Evolutionary conservation across 2,113 vertebrate genomes (phyloP).

Genomic region (Corythaeola cristata): DNA sequence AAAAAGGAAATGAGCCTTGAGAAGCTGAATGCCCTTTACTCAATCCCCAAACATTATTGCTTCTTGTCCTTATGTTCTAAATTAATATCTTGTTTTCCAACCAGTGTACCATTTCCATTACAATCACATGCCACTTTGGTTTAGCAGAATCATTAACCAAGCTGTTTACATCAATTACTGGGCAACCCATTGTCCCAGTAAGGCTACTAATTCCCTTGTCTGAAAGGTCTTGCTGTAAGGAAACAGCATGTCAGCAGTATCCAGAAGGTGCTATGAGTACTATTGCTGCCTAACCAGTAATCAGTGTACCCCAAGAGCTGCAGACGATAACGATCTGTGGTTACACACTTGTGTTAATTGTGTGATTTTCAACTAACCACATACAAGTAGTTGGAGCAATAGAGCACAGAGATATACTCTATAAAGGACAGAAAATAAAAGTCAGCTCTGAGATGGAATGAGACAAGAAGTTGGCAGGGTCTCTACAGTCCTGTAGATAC

Average conservation of each 20-base stretch:
- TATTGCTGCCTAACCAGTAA: background rate
- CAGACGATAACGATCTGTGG: background rate
- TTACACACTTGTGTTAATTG: background rate
- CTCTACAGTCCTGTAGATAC: background rate
- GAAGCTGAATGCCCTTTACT: conserved; percentile 52
- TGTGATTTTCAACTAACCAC: background rate
- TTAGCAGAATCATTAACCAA: conserved; percentile 45
- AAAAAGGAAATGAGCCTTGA: conserved; percentile 67
- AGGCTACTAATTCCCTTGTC: background rate
- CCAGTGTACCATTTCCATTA: conserved; percentile 41
- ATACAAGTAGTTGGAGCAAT: background rate
- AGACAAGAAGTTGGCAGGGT: background rate
- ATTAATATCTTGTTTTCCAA: conserved; percentile 65
- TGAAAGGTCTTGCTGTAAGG: background rate
- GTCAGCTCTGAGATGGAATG: background rate
- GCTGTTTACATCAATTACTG: conserved; percentile 32
- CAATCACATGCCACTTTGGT: conserved; percentile 38
- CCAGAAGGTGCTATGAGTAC: background rate
- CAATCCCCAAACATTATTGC: conserved; percentile 49
- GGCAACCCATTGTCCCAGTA: background rate
- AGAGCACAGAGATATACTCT: background rate
- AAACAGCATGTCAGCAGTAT: background rate
- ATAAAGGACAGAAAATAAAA: background rate
- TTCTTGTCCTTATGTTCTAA: conserved; percentile 55
- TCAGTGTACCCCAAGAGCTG: background rate